Base-by-base conservation (phyloP, 1,140 invertebrate species). In the Drosophila obscura region DNA sequence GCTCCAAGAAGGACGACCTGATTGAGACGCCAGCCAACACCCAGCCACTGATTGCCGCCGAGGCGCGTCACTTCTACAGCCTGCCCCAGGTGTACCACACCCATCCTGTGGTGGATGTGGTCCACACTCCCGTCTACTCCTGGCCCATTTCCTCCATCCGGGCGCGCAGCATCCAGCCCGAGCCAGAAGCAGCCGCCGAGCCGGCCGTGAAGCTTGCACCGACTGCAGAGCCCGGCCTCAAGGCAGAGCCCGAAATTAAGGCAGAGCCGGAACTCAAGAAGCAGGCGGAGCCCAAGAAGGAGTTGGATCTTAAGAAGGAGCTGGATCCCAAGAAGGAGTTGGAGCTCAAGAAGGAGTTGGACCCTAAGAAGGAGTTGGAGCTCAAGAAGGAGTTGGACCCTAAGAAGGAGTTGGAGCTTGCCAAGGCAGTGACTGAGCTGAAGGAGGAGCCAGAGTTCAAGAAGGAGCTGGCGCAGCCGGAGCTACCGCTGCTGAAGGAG, bases 1-100 rank as follows among this genome's bases (percentile, higher is more conserved):
- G 72, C 4, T 48, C 52, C 49, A 62, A 78, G 48, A 85, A 79
- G 65, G 69, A 73, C 8, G 77, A 89, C 48, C 45, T 89, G 73
- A 83, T 87, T 26, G 83, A 90, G 41, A 90, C 85, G 9, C 85
- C 85, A 8, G 85, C 85, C 51, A 90, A 90, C 19, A 90, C 85
- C 0, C 77, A 81, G 39, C 80, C 85, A 0, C 43, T 85, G 63
- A 45, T 85, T n/a, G 61, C 80, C 13, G 72, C 85, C 39, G 87
- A 82, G 53, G 82, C 74, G 8, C 76, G 87, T 46, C 80, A 88
- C 13, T 88, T 90, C 56, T 91, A 85, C 49, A 78, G 72, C 22
- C 45, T 91, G 64, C 77, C 84, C 5, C 84, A 90, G 53, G 81
- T 88, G 5, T 88, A 89, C 50, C 89, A 78, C 24, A 78, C 73